A percentile compares a stretch with the other conserved stretches of the same genome.
Conservation (phyloP, 2,113 vertebrate genomes). For the Anhinga rufa region DNA sequence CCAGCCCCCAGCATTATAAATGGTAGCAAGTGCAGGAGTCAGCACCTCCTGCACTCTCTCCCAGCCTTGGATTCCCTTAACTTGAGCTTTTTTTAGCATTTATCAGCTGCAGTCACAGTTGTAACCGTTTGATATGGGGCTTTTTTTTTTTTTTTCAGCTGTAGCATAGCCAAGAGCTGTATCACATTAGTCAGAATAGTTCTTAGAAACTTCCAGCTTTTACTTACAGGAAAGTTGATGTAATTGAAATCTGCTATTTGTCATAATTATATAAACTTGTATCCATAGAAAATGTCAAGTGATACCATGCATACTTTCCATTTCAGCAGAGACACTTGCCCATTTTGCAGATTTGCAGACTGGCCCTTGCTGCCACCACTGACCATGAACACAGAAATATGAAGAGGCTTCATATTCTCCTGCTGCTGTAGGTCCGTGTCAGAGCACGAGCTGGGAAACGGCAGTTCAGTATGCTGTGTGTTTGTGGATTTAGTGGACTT, state of each 20-base stretch:
- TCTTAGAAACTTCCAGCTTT: background rate
- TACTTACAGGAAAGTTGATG: background rate
- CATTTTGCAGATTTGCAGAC: background rate
- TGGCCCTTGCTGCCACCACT: background rate
- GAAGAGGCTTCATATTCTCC: background rate
- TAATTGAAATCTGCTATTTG: background rate
- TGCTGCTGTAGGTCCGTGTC: background rate
- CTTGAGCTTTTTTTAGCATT: background rate
- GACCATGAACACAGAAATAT: background rate
- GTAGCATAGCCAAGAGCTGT: background rate
- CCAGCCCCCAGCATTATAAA: accelerated
- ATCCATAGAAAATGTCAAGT: background rate
- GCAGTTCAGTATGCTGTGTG: background rate
- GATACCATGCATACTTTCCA: background rate
- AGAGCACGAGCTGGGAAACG: background rate
- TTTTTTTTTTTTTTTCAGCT: background rate
- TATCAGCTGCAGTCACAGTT: background rate
- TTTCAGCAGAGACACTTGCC: background rate
- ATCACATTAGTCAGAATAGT: background rate
- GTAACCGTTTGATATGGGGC: background rate
- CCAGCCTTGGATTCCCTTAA: background rate
- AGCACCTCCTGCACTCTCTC: background rate
- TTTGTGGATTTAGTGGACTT: background rate
- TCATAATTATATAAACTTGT: background rate
- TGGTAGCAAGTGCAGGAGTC: background rate